phyloP scores from a whole-genome alignment of 2,888 invertebrate genomes.

The Polymixis lichenea region DNA sequence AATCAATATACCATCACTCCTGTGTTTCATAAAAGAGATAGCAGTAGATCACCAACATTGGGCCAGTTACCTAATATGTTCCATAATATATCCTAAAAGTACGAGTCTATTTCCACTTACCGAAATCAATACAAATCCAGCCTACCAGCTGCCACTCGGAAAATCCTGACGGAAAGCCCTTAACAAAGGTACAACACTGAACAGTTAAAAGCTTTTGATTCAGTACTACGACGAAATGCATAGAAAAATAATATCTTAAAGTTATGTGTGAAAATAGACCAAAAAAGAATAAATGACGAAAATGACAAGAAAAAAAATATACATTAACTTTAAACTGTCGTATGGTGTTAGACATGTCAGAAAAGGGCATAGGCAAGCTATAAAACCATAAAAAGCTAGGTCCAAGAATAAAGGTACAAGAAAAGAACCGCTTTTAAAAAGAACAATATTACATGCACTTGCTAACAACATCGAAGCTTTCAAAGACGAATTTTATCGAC shows the following conservation, averaged over 20 bases:
- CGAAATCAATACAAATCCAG: neutral
- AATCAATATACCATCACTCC: neutral
- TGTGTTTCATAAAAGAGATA: neutral
- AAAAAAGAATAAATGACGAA: neutral
- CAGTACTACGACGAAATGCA: neutral
- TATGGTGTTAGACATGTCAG: neutral
- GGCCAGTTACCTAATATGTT: neutral
- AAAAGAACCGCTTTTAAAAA: neutral
- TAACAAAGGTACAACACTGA: neutral
- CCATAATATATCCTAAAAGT: neutral
- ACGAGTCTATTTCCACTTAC: neutral
- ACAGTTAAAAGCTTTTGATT: neutral
- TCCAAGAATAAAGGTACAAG: neutral
- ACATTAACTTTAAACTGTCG: neutral
- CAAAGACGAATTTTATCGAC: neutral
- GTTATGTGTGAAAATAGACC: neutral
- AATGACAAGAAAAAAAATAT: neutral
- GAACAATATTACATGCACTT: neutral
- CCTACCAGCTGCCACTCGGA: neutral
- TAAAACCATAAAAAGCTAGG: conserved; percentile 4
- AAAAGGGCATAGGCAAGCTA: neutral
- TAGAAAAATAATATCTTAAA: neutral
- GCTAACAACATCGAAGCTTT: neutral
- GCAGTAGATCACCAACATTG: neutral
- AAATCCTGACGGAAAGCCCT: neutral